Evolutionary conservation across 2,113 vertebrate genomes (phyloP), one percentile per base, ranked within the genome.

Genomic region (Upupa epops): DNA sequence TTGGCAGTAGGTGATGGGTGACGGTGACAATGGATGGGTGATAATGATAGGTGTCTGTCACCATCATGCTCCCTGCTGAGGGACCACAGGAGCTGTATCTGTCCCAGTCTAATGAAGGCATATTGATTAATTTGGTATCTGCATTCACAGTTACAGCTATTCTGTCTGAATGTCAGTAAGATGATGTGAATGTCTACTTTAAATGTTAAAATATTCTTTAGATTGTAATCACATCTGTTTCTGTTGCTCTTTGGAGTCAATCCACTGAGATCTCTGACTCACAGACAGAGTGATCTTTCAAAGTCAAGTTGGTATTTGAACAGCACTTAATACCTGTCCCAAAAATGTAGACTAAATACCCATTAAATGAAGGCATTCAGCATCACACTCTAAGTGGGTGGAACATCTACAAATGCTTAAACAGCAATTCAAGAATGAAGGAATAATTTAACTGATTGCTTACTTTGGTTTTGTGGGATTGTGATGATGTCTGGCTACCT

Each of bases 181-280:
- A 78, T n/a, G 29, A 88, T 72, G 71, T 86, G 90, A 96, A 91
- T 92, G 59, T 88, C 95, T 82, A 28, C 65, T 94, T 92, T 96
- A 97, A 97, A 97, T 96, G 94, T 96, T 97, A 97, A 97, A 93
- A 83, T 97, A 97, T 96, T 96, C 96, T 97, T 81, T 95, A 94
- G 86, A 89, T 89, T 96, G 92, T 89, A 94, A 90, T 94, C 86
- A 70, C 34, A 71, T 56, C 66, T 74, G 83, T 91, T 95, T 65
- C 81, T 89, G 75, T 93, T 77, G 74, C 58, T 92, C 25, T 75
- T 92, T 89, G 66, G 92, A 92, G 94, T 76, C 89, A 95, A 77
- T 90, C 89, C 91, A 84, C 60, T 75, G 82, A 92, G 75, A 55
- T 73, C 86, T 96, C 81, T 95, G 69, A 93, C 85, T 96, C 86